Base-by-base conservation (phyloP, 2,113 vertebrate genomes). In the Sander lucioperca region DNA sequence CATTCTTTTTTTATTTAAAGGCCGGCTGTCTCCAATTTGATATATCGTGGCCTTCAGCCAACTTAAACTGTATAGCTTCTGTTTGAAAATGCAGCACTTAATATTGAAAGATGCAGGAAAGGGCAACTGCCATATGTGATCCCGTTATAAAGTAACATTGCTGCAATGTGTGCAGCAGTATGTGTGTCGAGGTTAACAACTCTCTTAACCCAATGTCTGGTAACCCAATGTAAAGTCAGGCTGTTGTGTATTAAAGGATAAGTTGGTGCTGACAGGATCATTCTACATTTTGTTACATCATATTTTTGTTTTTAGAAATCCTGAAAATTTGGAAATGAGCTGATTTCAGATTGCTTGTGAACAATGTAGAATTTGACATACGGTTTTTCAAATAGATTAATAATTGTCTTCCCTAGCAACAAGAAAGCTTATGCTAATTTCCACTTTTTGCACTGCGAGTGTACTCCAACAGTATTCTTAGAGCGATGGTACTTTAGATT, bases 31-130 rank as follows among this genome's bases (percentile, higher is more conserved):
- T 74, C 25, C 13, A 63, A 6, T 61, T 59, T 33, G 30, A 74
- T 74, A 85, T 15, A 70, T 62, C 11, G 14, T 65, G 45, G 59
- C 77, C 43, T 74, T 79, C 23, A 47, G 2, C 50, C 3, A 66
- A 56, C 8, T 27, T 25, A 21, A 73, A 51, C 48, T 51, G 10
- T 27, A 23, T 2, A 54, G 25, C 25, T 30, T 36, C 7, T 66
- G 43, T 65, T 87, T 65, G 54, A 3, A 56, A 82, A 77, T 65
- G 19, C 61, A 48, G n/a, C 15, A 13, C 27, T 48, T 45, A 33
- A 0, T 57, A 45, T n/a, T 36, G 18, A 56, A 72, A 71, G 56
- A 57, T 58, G 15, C 25, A 66, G n/a, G 1, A 57, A 57, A 63
- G 14, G 51, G 12, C 23, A 25, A 30, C 18, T 77, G 19, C 19